Evolutionary conservation across 1,140 invertebrate genomes (phyloP).

Genomic region (Adelges cooleyi): DNA sequence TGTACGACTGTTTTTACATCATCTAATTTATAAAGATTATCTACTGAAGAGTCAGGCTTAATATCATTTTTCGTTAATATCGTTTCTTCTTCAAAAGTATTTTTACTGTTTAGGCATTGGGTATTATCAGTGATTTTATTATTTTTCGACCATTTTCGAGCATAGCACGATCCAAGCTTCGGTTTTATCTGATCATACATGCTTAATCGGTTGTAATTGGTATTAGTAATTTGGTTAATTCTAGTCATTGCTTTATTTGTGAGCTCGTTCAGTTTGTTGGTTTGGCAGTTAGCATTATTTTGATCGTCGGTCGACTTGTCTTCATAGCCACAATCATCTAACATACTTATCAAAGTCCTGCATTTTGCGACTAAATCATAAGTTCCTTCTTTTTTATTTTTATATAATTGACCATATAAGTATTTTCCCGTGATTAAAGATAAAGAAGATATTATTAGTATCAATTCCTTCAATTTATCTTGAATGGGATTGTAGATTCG

Average conservation of each 20-base stretch:
- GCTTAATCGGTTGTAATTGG: not conserved
- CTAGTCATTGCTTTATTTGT: not conserved
- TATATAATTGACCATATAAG: conserved; percentile 3
- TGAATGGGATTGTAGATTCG: conserved; percentile 1
- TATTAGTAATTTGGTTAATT: not conserved
- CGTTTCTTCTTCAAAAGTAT: too few species aligned
- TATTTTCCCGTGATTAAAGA: conserved; percentile 6
- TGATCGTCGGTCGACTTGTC: not conserved
- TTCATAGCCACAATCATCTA: not conserved
- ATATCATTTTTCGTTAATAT: too few species aligned
- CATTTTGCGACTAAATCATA: conserved; percentile 7
- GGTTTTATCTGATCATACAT: not conserved
- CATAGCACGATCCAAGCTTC: not conserved
- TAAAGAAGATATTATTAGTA: conserved; percentile 1
- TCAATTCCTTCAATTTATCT: conserved; percentile 3
- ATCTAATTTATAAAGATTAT: too few species aligned
- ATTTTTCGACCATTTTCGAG: not conserved
- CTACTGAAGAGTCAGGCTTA: too few species aligned
- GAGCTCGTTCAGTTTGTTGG: not conserved
- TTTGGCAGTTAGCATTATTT: too few species aligned
- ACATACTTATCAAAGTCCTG: not conserved
- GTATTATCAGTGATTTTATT: not conserved
- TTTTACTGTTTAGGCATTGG: too few species aligned
- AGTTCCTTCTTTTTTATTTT: conserved; percentile 1
- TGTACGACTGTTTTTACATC: too few species aligned